Conservation (phyloP, 2,888 invertebrate species). For the Halictus ligatus region DNA sequence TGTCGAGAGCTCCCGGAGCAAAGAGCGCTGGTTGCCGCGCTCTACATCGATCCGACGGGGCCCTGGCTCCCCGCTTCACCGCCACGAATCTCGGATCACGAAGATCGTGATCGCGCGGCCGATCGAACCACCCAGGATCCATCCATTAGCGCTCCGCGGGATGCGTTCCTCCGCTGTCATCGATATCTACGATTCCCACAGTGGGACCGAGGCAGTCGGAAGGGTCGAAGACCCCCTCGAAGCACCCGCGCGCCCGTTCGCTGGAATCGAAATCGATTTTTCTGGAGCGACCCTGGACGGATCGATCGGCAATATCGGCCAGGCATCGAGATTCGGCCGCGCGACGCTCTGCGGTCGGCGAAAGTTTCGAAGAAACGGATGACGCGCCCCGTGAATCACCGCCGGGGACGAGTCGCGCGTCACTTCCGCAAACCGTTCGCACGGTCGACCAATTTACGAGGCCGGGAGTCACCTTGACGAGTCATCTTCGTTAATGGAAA, state of each 20-base stretch:
- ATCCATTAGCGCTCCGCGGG: conserved; percentile 83
- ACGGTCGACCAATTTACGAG: conserved; percentile 41
- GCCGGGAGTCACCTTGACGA: conserved; percentile 46
- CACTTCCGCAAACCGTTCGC: conserved; percentile 62
- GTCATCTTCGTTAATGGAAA: conserved; percentile 54
- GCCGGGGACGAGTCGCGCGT: conserved; percentile 33
- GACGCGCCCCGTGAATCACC: conserved; percentile 54
- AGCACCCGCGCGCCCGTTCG: conserved; percentile 59
- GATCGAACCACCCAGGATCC: conserved; percentile 82
- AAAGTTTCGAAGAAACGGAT: conserved; percentile 38
- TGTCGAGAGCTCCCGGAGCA: not conserved
- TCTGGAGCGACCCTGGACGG: not conserved
- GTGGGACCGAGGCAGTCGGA: conserved; percentile 55
- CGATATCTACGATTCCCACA: conserved; percentile 78
- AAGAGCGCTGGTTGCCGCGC: not conserved
- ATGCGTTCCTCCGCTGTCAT: conserved; percentile 78
- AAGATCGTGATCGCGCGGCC: conserved; percentile 66
- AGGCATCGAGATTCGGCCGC: not conserved
- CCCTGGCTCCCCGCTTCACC: not conserved
- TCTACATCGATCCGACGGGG: conserved; percentile 6
- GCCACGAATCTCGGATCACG: conserved; percentile 38
- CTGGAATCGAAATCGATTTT: conserved; percentile 32
- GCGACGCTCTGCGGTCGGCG: not conserved
- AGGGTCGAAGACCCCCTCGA: conserved; percentile 56
- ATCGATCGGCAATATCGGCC: not conserved